Evolutionary conservation across 2,797 vertebrate species (phyloP), one percentile per base, ranked within the genome.

Genomic region (Oryzias sinensis): DNA sequence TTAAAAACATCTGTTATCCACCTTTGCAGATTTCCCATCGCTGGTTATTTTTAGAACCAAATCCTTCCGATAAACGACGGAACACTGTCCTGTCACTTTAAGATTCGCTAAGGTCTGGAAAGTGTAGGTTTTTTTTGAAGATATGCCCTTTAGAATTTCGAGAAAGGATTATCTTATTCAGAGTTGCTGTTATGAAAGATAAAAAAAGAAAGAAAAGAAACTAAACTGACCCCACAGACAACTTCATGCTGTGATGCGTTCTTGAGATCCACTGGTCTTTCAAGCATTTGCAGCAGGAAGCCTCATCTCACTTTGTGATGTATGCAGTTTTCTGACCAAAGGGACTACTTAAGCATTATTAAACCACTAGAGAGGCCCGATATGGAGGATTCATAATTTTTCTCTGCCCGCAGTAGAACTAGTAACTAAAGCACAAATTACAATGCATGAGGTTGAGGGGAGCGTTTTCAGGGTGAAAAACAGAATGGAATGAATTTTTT

Each of bases 301-400:
- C 59, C 74, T 77, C 74, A 60, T 68, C 72, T 59, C 66, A 56
- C 65, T 74, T 67, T 58, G 6, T 49, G 64, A 61, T 72, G 61
- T 77, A 77, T 80, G 71, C 70, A 77, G 74, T 59, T 76, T 61
- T 57, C 15, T 66, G 56, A 79, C 72, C 74, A 58, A 24, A 50
- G 76, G 74, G 79, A 73, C 53, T 66, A 63, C 59, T 80, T 79
- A 59, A 59, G 60, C 47, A 76, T 80, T 79, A 71, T 85, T 75
- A 65, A 70, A 68, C 56, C 76, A 59, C 71, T 8, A 52, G 79
- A 56, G 72, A 81, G 59, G 52, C 11, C 5, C 60, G 64, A 63
- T 48, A 58, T 79, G 55, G 64, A 59, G 68, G 65, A 51, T 33
- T 2, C 51, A 70, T 70, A 64, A 50, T 56, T 53, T 67, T 43